Evolutionary conservation across 2,797 vertebrate genomes (phyloP).

Genomic region (Neomorphus geoffroyi): DNA sequence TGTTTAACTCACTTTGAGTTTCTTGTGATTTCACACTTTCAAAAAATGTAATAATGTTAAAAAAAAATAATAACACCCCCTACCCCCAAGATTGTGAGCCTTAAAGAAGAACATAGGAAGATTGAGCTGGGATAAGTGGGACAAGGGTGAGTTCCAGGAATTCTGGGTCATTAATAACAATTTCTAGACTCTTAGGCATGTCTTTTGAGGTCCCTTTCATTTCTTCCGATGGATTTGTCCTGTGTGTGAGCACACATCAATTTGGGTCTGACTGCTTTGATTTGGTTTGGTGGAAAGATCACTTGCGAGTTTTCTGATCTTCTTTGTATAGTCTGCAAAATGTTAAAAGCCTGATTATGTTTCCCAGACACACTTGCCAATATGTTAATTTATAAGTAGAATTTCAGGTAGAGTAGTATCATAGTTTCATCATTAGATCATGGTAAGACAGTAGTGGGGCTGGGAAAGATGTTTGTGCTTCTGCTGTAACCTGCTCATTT

Average conservation of each 20-base stretch:
- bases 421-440: conserved; percentile 5
- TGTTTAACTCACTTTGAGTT: background rate
- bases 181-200: background rate
- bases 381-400: background rate
- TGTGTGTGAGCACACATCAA: background rate
- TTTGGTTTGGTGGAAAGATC: background rate
- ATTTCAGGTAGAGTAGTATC: background rate
- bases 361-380: background rate
- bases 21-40: background rate
- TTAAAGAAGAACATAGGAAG: background rate
- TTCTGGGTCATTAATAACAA: background rate
- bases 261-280: background rate
- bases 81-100: background rate
- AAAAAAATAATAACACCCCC: too few species aligned
- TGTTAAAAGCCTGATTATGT: background rate
- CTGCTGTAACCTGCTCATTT: background rate
- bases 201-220: background rate
- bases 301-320: background rate
- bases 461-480: background rate
- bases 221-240: background rate
- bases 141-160: conserved; percentile 37
- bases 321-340: background rate
- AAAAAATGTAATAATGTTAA: background rate
- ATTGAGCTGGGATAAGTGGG: background rate
- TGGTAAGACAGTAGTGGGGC: rapidly evolving